Conservation (phyloP, 2,113 vertebrate species). For the Dicerorhinus sumatrensis region DNA sequence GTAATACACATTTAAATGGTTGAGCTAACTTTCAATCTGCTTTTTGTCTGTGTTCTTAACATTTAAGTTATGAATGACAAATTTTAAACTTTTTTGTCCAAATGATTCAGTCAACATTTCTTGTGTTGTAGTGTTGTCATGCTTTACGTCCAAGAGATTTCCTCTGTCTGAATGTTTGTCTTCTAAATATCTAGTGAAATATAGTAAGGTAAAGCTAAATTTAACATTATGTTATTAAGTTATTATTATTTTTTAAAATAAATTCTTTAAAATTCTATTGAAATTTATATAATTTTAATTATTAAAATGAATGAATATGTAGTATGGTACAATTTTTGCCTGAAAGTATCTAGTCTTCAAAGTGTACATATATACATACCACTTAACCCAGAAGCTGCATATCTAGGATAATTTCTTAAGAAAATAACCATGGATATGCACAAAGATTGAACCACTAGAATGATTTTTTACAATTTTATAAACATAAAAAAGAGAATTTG, state of each 20-base stretch:
- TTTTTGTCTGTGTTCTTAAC: neutral
- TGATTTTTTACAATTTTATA: neutral
- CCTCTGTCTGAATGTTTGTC: neutral
- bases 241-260: constrained; percentile 14
- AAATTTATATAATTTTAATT: neutral
- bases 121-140: neutral
- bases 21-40: neutral
- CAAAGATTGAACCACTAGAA: neutral
- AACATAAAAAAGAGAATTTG: neutral
- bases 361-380: neutral
- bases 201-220: neutral
- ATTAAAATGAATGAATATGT: neutral
- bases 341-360: neutral
- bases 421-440: constrained; percentile 10
- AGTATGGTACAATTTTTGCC: neutral
- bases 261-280: neutral
- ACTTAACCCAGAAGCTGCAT: neutral
- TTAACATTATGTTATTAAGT: neutral
- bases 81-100: neutral
- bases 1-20: neutral
- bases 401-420: neutral
- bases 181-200: neutral
- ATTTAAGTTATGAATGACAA: neutral
- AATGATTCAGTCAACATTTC: neutral
- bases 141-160: neutral